Evolutionary conservation across 2,797 vertebrate species (phyloP).

Genomic region (Phrynocephalus vlangalii): DNA sequence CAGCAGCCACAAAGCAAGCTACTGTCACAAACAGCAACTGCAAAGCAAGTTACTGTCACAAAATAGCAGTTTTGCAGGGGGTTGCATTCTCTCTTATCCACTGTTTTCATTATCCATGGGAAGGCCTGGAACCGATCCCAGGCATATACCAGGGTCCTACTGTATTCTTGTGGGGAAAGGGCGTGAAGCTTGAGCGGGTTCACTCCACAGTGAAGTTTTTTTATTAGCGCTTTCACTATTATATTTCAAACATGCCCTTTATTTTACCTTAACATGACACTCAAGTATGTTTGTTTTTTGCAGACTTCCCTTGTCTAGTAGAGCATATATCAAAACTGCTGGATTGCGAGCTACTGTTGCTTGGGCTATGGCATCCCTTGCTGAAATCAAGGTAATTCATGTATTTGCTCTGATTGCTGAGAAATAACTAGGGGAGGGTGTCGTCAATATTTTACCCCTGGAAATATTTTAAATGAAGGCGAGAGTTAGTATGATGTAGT

Average conservation of each 20-base stretch:
- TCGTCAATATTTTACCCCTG: not conserved
- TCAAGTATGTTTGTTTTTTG: not conserved
- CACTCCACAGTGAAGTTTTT: not conserved
- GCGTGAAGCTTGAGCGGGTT: not conserved
- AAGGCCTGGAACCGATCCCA: no score
- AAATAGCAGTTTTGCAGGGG: no score
- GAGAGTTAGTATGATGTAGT: not conserved
- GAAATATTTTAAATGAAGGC: not conserved
- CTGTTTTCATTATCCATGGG: no score
- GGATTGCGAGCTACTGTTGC: conserved; percentile 91
- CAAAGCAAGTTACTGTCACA: no score
- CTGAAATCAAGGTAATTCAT: conserved; percentile 85
- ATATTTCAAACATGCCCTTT: not conserved
- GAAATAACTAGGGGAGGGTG: not conserved
- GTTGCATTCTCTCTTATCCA: no score
- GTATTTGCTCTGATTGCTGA: not conserved
- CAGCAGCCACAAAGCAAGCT: no score
- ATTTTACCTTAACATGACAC: not conserved
- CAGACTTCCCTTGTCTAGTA: conserved; percentile 88
- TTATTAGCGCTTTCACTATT: not conserved
- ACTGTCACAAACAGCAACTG: no score
- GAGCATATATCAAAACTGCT: conserved; percentile 85
- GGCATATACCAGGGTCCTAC: no score
- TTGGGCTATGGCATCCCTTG: conserved; percentile 90
- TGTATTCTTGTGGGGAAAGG: not conserved